Conservation (phyloP, 2,113 vertebrate genomes). For the Lycaon pictus region DNA sequence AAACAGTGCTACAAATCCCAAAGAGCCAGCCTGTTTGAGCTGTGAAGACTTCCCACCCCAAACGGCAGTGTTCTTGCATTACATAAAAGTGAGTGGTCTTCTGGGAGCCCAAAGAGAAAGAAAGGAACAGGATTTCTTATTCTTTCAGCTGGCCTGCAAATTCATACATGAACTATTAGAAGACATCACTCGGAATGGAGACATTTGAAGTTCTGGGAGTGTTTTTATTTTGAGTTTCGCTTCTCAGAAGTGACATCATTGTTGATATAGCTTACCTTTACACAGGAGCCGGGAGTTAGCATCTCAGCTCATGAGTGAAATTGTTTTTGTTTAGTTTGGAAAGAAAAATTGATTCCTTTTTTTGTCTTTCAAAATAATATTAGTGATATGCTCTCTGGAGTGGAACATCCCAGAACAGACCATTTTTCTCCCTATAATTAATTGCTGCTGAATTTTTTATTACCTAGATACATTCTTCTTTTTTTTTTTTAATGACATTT, state of each 20-base stretch:
- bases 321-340: slow-evolving; percentile 83
- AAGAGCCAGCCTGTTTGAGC: slow-evolving; percentile 69
- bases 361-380: slow-evolving; percentile 73
- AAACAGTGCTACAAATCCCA: slow-evolving; percentile 84
- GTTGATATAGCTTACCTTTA: slow-evolving; percentile 1
- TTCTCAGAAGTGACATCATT: slow-evolving; percentile 70
- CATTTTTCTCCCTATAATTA: slow-evolving; percentile 58
- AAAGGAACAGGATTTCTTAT: slow-evolving; percentile 62
- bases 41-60: slow-evolving; percentile 80
- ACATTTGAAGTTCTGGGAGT: slow-evolving; percentile 41
- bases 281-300: slow-evolving; percentile 71
- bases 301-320: slow-evolving; percentile 83
- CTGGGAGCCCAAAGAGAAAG: slow-evolving; percentile 70
- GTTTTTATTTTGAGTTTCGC: slow-evolving; percentile 25
- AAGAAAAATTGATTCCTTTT: slow-evolving; percentile 83
- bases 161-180: slow-evolving; percentile 64
- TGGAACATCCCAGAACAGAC: slow-evolving; percentile 56
- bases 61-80: slow-evolving; percentile 69
- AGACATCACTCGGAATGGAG: neutral
- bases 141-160: slow-evolving; percentile 62
- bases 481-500: slow-evolving; percentile 22
- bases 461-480: neutral
- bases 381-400: slow-evolving; percentile 57
- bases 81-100: slow-evolving; percentile 79
- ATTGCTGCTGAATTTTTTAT: slow-evolving; percentile 62